These are phyloP conservation scores for Gymnobelideus leadbeateri DNA, from an alignment of 2,113 vertebrate species.

Conservation along the genomic window DNA sequence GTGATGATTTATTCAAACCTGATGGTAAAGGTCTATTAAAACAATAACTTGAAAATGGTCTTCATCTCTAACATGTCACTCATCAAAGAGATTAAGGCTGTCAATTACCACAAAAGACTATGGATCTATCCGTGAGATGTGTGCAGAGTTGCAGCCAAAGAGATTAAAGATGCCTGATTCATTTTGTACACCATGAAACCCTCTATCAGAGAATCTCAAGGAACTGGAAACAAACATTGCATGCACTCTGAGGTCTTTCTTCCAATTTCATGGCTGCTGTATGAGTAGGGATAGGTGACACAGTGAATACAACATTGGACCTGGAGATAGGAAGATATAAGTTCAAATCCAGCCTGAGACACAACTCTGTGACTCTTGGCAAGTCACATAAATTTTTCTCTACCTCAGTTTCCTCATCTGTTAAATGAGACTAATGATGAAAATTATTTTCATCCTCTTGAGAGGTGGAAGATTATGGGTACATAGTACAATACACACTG, in stretches of 20 bases:
- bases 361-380: background rate
- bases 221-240: background rate
- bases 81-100: slow-evolving; percentile 46
- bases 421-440: background rate
- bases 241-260: background rate
- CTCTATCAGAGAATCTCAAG: background rate
- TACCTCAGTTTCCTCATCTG: background rate
- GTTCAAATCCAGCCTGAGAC: background rate
- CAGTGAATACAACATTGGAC: background rate
- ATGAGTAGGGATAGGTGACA: background rate
- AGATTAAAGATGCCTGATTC: background rate
- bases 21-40: slow-evolving; percentile 72
- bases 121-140: background rate
- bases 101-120: slow-evolving; percentile 38
- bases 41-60: slow-evolving; percentile 73
- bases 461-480: background rate
- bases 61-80: slow-evolving; percentile 54
- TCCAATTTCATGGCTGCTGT: background rate
- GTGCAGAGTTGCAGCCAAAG: slow-evolving; percentile 20
- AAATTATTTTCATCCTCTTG: background rate
- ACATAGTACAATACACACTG: background rate
- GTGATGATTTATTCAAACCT: slow-evolving; percentile 73
- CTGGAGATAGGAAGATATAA: background rate
- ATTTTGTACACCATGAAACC: background rate
- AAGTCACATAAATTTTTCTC: background rate